phyloP scores from a whole-genome alignment of 1,140 invertebrate species.

The Anastatus disparis region DNA sequence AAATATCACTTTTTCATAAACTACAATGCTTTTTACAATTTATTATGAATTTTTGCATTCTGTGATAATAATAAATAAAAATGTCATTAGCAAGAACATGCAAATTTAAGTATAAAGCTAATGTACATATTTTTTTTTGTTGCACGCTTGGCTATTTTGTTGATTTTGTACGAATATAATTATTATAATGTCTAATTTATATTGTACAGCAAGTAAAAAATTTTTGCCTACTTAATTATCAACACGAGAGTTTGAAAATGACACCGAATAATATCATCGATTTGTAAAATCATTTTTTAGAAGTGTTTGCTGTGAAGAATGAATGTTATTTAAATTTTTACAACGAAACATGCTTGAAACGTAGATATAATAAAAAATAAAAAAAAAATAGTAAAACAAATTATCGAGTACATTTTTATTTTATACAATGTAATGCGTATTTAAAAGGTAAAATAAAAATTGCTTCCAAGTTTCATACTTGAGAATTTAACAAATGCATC shows the following conservation, averaged over 20 bases:
- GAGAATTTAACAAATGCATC: background rate
- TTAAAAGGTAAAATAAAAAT: background rate
- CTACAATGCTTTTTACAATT: constrained; percentile 8
- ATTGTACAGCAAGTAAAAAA: background rate
- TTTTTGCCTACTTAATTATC: background rate
- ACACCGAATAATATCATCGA: background rate
- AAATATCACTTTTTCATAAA: background rate
- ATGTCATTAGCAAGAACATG: no score
- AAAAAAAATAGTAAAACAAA: background rate
- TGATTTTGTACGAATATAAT: background rate
- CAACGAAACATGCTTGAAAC: constrained; percentile 2
- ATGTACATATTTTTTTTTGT: constrained; percentile 1
- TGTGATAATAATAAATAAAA: constrained; percentile 24
- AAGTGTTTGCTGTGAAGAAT: background rate
- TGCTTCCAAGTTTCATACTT: constrained; percentile 5
- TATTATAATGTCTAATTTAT: background rate
- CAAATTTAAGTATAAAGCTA: no score
- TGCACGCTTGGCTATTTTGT: constrained; percentile 1
- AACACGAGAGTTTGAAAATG: background rate
- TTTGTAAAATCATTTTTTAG: background rate
- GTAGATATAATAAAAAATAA: background rate
- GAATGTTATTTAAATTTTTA: constrained; percentile 11
- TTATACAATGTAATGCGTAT: constrained; percentile 3
- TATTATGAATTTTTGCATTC: constrained; percentile 22
- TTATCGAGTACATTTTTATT: constrained; percentile 1